Evolutionary conservation across 2,797 vertebrate genomes (phyloP).

Genomic region (Netta rufina): DNA sequence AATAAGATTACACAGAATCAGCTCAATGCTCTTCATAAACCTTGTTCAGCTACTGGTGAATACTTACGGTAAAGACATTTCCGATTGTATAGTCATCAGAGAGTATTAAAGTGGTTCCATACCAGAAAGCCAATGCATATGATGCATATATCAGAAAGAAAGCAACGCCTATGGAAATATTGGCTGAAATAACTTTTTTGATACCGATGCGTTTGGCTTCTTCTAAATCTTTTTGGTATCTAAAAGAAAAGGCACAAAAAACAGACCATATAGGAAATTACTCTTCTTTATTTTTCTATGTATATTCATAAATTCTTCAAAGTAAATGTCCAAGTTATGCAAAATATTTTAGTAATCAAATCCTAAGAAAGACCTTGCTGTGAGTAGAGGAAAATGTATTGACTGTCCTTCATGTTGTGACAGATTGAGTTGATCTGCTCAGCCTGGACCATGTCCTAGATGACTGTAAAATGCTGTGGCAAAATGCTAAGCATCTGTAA

Average conservation of each 20-base stretch:
- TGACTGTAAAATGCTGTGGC: background rate
- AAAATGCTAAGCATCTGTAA: background rate
- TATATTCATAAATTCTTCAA: background rate
- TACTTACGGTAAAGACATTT: conserved; percentile 86
- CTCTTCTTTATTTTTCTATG: background rate
- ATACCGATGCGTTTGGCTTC: conserved; percentile 88
- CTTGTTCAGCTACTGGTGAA: background rate
- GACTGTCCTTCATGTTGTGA: background rate
- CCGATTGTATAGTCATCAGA: conserved; percentile 81
- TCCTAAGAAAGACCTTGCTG: background rate
- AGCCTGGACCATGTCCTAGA: background rate
- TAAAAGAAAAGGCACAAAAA: conserved; percentile 52
- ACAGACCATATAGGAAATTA: background rate
- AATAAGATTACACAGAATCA: background rate
- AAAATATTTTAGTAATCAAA: background rate
- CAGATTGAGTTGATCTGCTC: background rate
- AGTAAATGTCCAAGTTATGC: background rate
- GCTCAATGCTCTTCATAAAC: background rate
- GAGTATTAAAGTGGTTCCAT: conserved; percentile 86
- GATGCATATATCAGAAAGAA: conserved; percentile 89
- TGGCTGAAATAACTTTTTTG: conserved; percentile 87
- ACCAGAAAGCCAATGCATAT: conserved; percentile 93
- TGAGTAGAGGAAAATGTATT: background rate
- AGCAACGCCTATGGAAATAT: conserved; percentile 85
- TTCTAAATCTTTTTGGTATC: conserved; percentile 89